Evolutionary conservation across 2,797 vertebrate species (phyloP).

Genomic region (Cryptoprocta ferox): DNA sequence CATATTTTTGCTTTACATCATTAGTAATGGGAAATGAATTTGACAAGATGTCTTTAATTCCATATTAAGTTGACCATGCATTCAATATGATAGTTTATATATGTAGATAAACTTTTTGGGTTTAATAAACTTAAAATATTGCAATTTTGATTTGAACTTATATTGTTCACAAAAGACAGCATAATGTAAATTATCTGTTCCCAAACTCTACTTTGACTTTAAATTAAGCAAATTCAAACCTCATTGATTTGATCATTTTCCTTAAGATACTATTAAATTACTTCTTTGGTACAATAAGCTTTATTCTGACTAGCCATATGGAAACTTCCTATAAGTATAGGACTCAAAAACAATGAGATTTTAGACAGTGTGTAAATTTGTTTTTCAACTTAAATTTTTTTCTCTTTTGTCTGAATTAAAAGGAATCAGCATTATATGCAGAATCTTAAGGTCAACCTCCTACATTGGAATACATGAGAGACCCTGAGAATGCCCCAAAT

Average conservation of each 20-base stretch:
- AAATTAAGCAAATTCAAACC: not conserved
- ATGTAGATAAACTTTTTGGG: not conserved
- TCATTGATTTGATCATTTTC: not conserved
- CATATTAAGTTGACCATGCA: not conserved
- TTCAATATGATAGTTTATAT: not conserved
- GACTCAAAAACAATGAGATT: not conserved
- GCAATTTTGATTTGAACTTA: not conserved
- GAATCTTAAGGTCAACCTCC: not conserved
- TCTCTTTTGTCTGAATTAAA: not conserved
- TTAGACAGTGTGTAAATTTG: not conserved
- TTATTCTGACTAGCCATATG: not conserved
- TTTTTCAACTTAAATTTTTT: not conserved
- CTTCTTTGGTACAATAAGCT: not conserved
- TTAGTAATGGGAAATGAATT: constrained; percentile 32
- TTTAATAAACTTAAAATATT: not conserved
- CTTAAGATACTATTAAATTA: not conserved
- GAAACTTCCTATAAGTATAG: not conserved
- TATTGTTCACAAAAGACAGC: not conserved
- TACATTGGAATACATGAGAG: not conserved
- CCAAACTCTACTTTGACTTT: not conserved
- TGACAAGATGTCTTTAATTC: constrained; percentile 1
- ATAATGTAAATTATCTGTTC: not conserved
- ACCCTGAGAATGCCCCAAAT: not conserved
- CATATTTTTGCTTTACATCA: not conserved
- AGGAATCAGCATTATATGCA: not conserved